Conservation (phyloP, 2,113 vertebrate species). For the Centrocercus urophasianus region DNA sequence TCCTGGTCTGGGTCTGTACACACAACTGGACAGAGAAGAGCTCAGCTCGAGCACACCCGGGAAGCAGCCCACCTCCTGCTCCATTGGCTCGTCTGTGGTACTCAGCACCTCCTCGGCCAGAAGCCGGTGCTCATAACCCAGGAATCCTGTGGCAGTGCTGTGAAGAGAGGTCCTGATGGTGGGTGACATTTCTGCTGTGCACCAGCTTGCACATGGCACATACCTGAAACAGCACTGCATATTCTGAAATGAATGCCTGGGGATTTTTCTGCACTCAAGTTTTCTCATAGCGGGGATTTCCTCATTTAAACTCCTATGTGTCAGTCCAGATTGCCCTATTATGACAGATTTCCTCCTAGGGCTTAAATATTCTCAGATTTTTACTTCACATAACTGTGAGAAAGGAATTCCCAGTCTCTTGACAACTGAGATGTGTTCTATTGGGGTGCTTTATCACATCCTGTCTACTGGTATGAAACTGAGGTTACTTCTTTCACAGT, state of each 20-base stretch:
- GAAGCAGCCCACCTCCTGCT: fast-evolving
- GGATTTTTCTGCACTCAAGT: background rate
- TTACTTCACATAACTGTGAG: background rate
- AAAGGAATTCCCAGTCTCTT: background rate
- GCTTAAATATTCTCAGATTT: background rate
- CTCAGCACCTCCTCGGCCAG: fast-evolving
- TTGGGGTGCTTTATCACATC: background rate
- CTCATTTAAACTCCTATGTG: background rate
- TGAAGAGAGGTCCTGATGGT: background rate
- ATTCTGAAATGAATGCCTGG: background rate
- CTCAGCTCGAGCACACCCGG: fast-evolving
- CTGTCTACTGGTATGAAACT: background rate
- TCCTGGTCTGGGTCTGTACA: background rate
- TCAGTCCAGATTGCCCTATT: background rate
- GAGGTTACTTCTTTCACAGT: background rate
- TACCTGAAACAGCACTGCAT: background rate
- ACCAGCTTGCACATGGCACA: background rate
- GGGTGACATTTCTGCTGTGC: background rate
- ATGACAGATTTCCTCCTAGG: background rate
- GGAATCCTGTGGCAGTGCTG: background rate
- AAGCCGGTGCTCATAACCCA: background rate
- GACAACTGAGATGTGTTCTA: background rate
- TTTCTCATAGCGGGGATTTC: background rate
- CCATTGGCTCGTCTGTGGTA: background rate
- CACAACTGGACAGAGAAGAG: fast-evolving